Percentiles rank a stretch among this genome's conserved stretches.
These are phyloP conservation scores for Hemibagrus wyckioides DNA, from an alignment of 2,113 vertebrate genomes.

Conservation along the genomic window DNA sequence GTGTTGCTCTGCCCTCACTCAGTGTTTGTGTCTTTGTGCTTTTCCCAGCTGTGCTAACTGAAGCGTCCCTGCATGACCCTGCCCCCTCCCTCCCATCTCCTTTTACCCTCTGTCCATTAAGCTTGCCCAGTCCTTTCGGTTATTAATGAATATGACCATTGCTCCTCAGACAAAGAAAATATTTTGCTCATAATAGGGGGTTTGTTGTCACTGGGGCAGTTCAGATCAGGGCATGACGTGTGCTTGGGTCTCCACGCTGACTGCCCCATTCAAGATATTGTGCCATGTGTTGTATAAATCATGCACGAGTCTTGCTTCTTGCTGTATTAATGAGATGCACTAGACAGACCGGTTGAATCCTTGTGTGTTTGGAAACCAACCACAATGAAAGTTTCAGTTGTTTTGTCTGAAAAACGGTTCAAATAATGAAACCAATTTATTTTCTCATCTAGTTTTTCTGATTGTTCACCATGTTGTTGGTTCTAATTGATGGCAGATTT, in stretches of 20 bases:
- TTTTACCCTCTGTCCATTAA: slow-evolving; percentile 50
- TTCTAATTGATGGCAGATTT: neutral
- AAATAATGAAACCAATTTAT: neutral
- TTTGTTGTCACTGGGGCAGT: slow-evolving; percentile 62
- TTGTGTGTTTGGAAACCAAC: neutral
- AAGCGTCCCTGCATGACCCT: slow-evolving; percentile 20
- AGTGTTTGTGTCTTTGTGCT: slow-evolving; percentile 44
- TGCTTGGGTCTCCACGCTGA: slow-evolving; percentile 3
- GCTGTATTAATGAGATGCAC: neutral
- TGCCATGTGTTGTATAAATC: neutral
- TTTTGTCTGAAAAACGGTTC: neutral
- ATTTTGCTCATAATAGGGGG: slow-evolving; percentile 34
- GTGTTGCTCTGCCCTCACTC: neutral
- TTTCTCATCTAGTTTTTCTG: neutral
- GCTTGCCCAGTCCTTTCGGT: neutral
- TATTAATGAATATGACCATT: slow-evolving; percentile 44
- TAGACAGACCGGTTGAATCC: neutral
- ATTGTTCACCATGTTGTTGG: neutral
- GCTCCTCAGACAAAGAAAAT: slow-evolving; percentile 47
- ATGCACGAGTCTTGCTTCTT: neutral
- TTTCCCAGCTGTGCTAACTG: slow-evolving; percentile 54
- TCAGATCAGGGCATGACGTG: slow-evolving; percentile 50
- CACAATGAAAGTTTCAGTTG: neutral
- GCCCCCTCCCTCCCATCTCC: neutral
- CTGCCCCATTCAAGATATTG: slow-evolving; percentile 15